These are phyloP conservation scores for Pandemis corylana DNA, from an alignment of 2,888 invertebrate species.

Conservation along the genomic window DNA sequence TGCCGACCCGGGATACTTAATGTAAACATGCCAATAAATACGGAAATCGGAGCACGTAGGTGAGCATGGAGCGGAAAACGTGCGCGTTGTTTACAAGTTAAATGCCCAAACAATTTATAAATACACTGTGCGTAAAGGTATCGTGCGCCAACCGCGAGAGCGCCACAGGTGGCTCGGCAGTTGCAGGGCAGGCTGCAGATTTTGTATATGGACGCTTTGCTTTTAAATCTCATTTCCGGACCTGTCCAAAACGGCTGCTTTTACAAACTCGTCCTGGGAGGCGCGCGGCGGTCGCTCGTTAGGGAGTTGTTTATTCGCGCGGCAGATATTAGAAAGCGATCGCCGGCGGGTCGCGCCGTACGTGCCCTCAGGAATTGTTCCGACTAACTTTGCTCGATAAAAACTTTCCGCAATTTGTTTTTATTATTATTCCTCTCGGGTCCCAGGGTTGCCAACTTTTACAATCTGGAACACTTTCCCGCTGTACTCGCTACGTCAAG, in stretches of 20 bases:
- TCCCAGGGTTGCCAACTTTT: slow-evolving; percentile 40
- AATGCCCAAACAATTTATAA: background rate
- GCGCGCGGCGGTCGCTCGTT: slow-evolving; percentile 14
- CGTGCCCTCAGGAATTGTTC: slow-evolving; percentile 33
- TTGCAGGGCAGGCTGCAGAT: no score
- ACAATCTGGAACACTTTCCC: slow-evolving; percentile 27
- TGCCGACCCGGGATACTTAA: slow-evolving; percentile 30
- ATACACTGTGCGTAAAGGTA: background rate
- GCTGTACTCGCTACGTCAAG: slow-evolving; percentile 12
- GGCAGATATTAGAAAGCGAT: slow-evolving; percentile 37
- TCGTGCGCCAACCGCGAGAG: background rate
- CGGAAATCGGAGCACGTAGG: slow-evolving; percentile 12
- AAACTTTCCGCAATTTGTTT: slow-evolving; percentile 41
- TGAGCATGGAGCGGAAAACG: slow-evolving; percentile 13
- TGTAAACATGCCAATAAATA: slow-evolving; percentile 31
- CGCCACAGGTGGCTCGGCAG: background rate
- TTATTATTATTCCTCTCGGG: slow-evolving; percentile 42
- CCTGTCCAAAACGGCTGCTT: no score
- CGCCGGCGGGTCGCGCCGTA: slow-evolving; percentile 18
- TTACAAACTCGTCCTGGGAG: no score
- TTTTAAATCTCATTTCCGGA: no score
- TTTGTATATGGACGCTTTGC: no score
- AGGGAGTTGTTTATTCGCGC: slow-evolving; percentile 36
- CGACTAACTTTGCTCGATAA: slow-evolving; percentile 38
- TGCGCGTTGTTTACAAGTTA: slow-evolving; percentile 6